Evolutionary conservation across 2,797 vertebrate genomes (phyloP).

Genomic region (Erethizon dorsatum): DNA sequence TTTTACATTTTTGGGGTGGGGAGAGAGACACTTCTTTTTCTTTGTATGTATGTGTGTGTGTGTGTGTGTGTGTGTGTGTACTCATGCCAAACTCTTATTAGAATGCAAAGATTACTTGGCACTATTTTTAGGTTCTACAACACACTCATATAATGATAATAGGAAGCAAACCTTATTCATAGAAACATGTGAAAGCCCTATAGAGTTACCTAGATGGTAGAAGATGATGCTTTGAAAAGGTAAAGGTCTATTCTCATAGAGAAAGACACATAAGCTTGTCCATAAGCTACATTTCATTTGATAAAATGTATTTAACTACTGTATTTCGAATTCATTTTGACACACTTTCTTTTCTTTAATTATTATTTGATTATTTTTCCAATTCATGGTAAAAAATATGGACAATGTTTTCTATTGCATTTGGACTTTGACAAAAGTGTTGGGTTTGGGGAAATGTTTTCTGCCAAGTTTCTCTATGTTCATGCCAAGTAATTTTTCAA

Average conservation of each 20-base stretch:
- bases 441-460: conserved; percentile 77
- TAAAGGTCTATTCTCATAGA: background rate
- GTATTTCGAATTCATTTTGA: conserved; percentile 28
- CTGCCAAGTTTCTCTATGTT: conserved; percentile 73
- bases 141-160: background rate
- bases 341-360: conserved; percentile 67
- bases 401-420: conserved; percentile 58
- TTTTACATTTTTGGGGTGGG: background rate
- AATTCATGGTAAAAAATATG: conserved; percentile 59
- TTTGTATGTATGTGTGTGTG: background rate
- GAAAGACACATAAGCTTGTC: background rate
- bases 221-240: background rate
- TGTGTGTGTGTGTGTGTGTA: background rate
- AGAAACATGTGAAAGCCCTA: background rate
- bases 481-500: conserved; percentile 83
- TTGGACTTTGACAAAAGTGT: conserved; percentile 79
- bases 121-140: background rate
- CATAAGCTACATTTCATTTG: background rate
- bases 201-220: background rate
- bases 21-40: background rate
- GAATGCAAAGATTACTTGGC: background rate
- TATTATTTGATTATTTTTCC: conserved; percentile 74
- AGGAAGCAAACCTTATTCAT: background rate
- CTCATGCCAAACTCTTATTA: background rate
- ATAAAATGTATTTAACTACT: background rate